Percentiles rank a stretch among this genome's conserved stretches.
phyloP scores from a whole-genome alignment of 2,113 vertebrate genomes.

The Ceuthmochares aereus region DNA sequence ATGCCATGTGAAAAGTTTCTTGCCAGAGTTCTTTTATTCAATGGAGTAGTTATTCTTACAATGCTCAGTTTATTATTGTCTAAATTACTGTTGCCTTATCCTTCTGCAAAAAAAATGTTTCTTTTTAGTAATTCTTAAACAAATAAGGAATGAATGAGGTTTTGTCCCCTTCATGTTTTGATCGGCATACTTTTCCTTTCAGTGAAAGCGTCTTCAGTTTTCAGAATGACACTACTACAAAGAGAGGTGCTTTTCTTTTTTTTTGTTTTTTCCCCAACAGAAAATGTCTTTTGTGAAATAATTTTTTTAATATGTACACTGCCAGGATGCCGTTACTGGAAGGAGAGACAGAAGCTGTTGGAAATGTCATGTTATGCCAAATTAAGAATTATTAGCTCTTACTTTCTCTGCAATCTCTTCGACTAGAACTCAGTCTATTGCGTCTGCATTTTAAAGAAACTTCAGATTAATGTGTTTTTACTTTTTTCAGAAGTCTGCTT shows the following conservation, averaged over 20 bases:
- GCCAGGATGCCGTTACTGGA: conserved; percentile 2
- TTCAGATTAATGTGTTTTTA: conserved; percentile 5
- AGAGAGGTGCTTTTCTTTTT: background rate
- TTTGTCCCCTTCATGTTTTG: background rate
- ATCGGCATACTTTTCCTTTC: background rate
- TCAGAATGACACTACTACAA: background rate
- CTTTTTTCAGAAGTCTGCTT: conserved; percentile 24
- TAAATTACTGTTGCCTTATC: conserved; percentile 43
- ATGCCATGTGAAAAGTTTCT: conserved; percentile 24
- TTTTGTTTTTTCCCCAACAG: background rate
- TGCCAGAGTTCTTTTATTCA: conserved; percentile 13
- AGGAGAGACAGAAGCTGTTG: conserved; percentile 29
- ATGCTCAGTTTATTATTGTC: conserved; percentile 40
- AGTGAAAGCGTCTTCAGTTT: background rate
- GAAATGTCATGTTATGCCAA: conserved; percentile 48
- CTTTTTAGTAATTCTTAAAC: conserved; percentile 45
- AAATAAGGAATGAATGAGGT: conserved; percentile 36
- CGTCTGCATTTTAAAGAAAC: conserved; percentile 33
- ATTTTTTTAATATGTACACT: conserved; percentile 4
- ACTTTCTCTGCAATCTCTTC: conserved; percentile 32
- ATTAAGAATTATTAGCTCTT: conserved; percentile 62
- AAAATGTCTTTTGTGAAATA: background rate
- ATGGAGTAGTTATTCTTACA: conserved; percentile 29
- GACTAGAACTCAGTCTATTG: conserved; percentile 29
- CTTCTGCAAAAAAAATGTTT: conserved; percentile 24